Percentiles rank a stretch among this genome's conserved stretches.
Evolutionary conservation across 53 echinoderm and acorn worm species (phyloP).

Genomic region (Apostichopus leukothele): DNA sequence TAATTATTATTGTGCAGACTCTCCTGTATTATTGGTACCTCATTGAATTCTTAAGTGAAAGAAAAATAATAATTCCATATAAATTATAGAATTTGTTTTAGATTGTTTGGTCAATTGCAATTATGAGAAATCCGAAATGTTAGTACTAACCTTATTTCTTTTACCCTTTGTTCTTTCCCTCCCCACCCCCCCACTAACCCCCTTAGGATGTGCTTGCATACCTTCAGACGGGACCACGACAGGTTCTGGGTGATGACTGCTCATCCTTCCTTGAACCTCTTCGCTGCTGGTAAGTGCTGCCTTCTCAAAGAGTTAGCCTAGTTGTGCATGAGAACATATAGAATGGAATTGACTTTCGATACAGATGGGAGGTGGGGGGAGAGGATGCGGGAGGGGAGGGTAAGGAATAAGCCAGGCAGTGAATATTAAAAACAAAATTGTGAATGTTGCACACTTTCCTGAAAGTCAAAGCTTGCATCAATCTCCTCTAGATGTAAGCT

Average conservation of each 20-base stretch:
- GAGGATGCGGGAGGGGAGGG: not conserved
- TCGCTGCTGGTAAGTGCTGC: constrained; percentile 84
- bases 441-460: not conserved
- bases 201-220: constrained; percentile 91
- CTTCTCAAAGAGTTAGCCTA: no score
- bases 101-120: not conserved
- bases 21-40: no score
- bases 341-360: no score
- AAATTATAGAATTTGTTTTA: no score
- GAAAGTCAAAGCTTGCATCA: constrained; percentile 36
- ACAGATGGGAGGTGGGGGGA: no score
- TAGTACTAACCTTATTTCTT: not conserved
- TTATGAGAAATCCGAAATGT: not conserved
- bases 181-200: not conserved
- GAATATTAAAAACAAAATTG: not conserved
- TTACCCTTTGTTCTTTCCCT: not conserved
- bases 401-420: not conserved
- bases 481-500: not conserved
- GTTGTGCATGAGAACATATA: no score
- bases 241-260: constrained; percentile 96
- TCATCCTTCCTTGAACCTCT: constrained; percentile 89
- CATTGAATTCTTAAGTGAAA: no score
- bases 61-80: no score
- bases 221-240: constrained; percentile 98
- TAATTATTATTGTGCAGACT: no score